Evolutionary conservation across 2,797 vertebrate species (phyloP), one percentile per base, ranked within the genome.

Genomic region (Cheracebus regulus): DNA sequence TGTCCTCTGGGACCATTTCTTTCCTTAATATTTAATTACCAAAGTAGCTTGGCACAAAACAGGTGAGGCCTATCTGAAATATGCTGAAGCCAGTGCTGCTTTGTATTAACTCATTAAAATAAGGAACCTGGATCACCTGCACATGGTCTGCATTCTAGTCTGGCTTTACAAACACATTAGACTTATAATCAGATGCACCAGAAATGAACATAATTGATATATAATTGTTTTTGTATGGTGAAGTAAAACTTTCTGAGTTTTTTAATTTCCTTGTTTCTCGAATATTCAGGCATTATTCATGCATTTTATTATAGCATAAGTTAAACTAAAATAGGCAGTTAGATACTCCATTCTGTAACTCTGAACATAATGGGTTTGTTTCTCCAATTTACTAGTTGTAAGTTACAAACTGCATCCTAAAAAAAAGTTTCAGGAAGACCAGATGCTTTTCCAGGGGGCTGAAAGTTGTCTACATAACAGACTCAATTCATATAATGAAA

Each of bases 41-140:
- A 84, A 41, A 88, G 86, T 96, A 96, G 87, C 24, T 84, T 52
- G 48, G 55, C 96, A 78, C 50, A 70, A 94, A 67, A 85, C 96
- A 93, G 84, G 87, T 95, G 72, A 93, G 94, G 48, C 89, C 41
- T 91, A 50, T 97, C 76, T 97, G 90, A 97, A 95, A 84, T 96
- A 50, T 90, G 91, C 95, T 90, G 93, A 96, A 95, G 64, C 44
- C 86, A 88, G 46, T 88, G 7, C 78, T 96, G 0, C 76, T 30
- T 79, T 93, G 24, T 88, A 55, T 52, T 44, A 33, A 67, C 30
- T 92, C 8, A 84, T 83, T 88, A 95, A 41, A 55, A 33, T 78
- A 81, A 97, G 93, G 41, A 93, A 64, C 93, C 64, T 96, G 94
- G 57, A 95, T 64, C 98, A 94, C 79, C 84, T 96, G n/a, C 96